phyloP scores from a whole-genome alignment of 1,140 invertebrate genomes.

The Drosophila funebris region DNA sequence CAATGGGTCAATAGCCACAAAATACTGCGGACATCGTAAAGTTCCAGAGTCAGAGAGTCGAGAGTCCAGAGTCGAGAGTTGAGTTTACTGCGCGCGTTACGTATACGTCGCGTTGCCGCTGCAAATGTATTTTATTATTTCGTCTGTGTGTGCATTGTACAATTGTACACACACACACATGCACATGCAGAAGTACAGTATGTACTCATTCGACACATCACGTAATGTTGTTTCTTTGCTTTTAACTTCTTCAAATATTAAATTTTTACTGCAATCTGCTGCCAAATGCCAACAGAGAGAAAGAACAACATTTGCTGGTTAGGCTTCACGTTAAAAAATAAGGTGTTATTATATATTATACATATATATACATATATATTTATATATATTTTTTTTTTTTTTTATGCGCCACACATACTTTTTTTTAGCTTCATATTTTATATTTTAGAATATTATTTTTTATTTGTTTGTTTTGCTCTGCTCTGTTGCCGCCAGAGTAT shows the following conservation, averaged over 20 bases:
- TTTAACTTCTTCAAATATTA: constrained; percentile 75
- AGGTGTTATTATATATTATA: constrained; percentile 62
- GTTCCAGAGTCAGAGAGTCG: constrained; percentile 36
- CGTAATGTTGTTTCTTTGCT: constrained; percentile 73
- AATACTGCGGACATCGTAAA: constrained; percentile 77
- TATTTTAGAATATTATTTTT: constrained; percentile 78
- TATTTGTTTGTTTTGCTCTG: constrained; percentile 69
- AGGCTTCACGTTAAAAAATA: constrained; percentile 41
- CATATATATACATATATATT: too few relatives aligned
- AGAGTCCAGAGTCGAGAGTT: constrained; percentile 28
- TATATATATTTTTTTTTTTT: constrained; percentile 47
- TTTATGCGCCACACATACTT: constrained; percentile 68
- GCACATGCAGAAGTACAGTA: constrained; percentile 9
- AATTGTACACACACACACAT: constrained; percentile 8
- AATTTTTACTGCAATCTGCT: constrained; percentile 60
- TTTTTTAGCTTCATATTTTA: constrained; percentile 53
- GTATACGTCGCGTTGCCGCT: constrained; percentile 50
- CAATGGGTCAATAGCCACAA: constrained; percentile 34
- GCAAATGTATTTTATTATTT: constrained; percentile 57
- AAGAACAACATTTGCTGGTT: constrained; percentile 30
- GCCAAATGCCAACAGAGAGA: constrained; percentile 6
- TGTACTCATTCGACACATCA: constrained; percentile 47
- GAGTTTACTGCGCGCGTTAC: constrained; percentile 48
- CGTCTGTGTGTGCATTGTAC: constrained; percentile 26
- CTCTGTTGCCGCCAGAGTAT: constrained; percentile 21